These are phyloP conservation scores for Apotomis capreana DNA, from an alignment of 2,888 invertebrate species.

Conservation along the genomic window DNA sequence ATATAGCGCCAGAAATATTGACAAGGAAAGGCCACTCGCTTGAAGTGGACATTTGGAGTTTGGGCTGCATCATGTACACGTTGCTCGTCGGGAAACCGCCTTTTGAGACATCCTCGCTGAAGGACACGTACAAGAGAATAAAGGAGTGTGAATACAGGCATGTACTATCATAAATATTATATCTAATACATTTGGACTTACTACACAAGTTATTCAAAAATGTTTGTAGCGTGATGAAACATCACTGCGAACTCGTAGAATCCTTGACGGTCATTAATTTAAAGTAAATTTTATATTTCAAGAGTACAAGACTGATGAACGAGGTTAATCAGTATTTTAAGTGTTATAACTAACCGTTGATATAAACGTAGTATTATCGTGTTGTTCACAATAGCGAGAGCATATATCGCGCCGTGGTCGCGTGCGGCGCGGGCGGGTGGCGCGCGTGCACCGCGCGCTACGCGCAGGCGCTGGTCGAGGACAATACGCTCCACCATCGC, in stretches of 20 bases:
- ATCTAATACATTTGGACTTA: not conserved
- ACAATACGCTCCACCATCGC: slow-evolving; percentile 71
- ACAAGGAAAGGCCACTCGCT: slow-evolving; percentile 98
- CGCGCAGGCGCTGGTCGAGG: slow-evolving; percentile 68
- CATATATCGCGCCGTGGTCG: slow-evolving; percentile 69
- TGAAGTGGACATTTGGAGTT: slow-evolving; percentile 99
- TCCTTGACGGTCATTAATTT: too few species aligned
- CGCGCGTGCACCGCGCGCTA: slow-evolving; percentile 67
- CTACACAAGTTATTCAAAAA: too few species aligned
- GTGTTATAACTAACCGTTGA: not conserved
- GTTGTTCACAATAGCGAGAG: slow-evolving; percentile 71
- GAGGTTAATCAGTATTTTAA: not conserved
- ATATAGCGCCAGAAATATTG: slow-evolving; percentile 99
- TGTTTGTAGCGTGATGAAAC: too few species aligned
- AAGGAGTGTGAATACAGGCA: slow-evolving; percentile 96
- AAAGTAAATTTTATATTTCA: too few species aligned
- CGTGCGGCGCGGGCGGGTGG: slow-evolving; percentile 73
- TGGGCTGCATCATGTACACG: slow-evolving; percentile 99
- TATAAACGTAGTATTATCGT: slow-evolving; percentile 46
- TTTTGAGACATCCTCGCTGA: slow-evolving; percentile 97
- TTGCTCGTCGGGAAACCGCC: slow-evolving; percentile 98
- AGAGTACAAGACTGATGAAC: not conserved
- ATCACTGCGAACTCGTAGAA: too few species aligned
- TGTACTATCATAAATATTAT: not conserved
- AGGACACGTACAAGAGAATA: slow-evolving; percentile 97